phyloP scores from a whole-genome alignment of 2,797 vertebrate species.

The Propithecus deckenii region DNA sequence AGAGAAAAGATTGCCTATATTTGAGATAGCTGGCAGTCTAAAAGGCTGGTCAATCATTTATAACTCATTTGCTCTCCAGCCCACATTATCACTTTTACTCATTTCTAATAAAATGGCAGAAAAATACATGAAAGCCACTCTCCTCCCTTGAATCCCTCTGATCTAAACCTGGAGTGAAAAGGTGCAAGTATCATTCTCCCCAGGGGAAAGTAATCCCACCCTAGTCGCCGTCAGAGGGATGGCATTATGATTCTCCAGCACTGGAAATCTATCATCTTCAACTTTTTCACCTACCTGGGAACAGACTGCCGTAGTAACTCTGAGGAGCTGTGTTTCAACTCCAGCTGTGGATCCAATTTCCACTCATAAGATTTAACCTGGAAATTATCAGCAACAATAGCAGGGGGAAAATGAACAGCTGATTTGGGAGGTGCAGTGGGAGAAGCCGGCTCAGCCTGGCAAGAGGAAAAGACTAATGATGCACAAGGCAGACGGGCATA shows the following conservation, averaged over 20 bases:
- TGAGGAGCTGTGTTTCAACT: constrained; percentile 46
- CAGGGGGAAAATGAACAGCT: constrained; percentile 4
- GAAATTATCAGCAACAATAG: constrained; percentile 57
- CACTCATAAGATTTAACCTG: constrained; percentile 58
- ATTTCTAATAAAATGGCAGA: constrained; percentile 51
- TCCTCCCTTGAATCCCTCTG: constrained; percentile 24
- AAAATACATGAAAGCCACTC: constrained; percentile 32
- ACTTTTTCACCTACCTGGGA: background rate
- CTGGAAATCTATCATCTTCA: constrained; percentile 54
- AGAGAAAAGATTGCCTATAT: background rate
- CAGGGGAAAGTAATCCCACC: background rate
- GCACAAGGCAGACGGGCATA: background rate
- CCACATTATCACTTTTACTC: constrained; percentile 35
- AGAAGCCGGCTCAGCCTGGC: background rate
- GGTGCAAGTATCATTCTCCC: background rate
- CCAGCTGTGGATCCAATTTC: constrained; percentile 69
- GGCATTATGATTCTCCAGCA: background rate
- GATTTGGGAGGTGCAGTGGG: background rate
- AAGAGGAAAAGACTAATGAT: background rate
- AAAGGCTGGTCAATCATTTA: background rate
- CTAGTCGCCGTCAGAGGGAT: background rate
- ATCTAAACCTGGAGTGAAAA: background rate
- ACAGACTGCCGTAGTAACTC: background rate
- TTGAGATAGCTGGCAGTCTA: background rate
- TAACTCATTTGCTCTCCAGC: background rate